phyloP scores from a whole-genome alignment of 92 coral and sea anemone species.

The Plumapathes pennacea region DNA sequence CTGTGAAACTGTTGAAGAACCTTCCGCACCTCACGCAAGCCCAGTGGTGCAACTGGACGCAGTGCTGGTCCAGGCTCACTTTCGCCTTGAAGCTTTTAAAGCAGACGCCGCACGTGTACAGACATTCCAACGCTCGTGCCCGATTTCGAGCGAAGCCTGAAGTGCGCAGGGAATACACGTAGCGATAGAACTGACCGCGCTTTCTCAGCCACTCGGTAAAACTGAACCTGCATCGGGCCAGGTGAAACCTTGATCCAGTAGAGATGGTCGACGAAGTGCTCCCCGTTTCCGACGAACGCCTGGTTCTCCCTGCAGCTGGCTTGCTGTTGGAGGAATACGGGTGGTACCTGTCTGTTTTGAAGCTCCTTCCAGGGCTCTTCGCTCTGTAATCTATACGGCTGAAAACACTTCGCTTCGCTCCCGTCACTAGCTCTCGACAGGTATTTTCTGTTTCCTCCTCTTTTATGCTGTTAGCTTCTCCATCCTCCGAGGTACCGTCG shows the following conservation, averaged over 20 bases:
- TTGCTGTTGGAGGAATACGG: conserved; percentile 12
- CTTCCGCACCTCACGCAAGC: conserved; percentile 92
- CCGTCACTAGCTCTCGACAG: not conserved
- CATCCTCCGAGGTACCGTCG: conserved; percentile 20
- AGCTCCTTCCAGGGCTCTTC: not conserved
- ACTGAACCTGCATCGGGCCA: conserved; percentile 26
- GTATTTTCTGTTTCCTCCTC: not conserved
- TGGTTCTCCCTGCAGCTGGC: too few relatives aligned
- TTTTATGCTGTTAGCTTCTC: not conserved
- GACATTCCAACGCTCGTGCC: conserved; percentile 28
- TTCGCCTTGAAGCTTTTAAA: conserved; percentile 77
- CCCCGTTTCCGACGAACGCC: too few relatives aligned
- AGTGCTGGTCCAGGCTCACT: conserved; percentile 86
- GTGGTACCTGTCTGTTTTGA: not conserved
- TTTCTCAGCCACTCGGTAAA: conserved; percentile 58
- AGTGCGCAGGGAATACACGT: conserved; percentile 44
- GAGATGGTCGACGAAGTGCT: too few relatives aligned
- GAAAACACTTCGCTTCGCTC: conserved; percentile 3
- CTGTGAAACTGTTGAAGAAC: conserved; percentile 82
- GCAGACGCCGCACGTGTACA: conserved; percentile 92
- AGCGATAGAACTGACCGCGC: conserved; percentile 54
- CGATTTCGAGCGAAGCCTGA: conserved; percentile 52
- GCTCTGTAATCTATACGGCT: conserved; percentile 28
- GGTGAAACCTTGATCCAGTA: too few relatives aligned
- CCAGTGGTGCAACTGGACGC: conserved; percentile 92